Evolutionary conservation across 2,888 invertebrate species (phyloP).

Genomic region (Netelia melanura): DNA sequence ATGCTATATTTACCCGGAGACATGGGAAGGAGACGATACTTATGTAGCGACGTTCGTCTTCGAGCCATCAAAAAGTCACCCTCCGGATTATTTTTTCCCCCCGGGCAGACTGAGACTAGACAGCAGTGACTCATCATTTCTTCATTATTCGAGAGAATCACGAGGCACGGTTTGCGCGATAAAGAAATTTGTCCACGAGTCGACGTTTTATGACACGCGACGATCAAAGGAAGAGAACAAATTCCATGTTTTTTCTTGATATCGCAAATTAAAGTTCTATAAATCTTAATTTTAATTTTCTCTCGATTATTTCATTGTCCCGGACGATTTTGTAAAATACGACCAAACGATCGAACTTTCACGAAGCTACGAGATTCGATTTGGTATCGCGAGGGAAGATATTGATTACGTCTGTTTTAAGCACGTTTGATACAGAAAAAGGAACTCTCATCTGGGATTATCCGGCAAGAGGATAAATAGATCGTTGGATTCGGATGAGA

Average conservation of each 20-base stretch:
- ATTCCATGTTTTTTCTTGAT: no score
- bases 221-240: no score
- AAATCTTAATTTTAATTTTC: no score
- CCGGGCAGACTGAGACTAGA: slow-evolving; percentile 18
- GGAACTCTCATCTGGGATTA: slow-evolving; percentile 51
- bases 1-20: slow-evolving; percentile 22
- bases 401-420: slow-evolving; percentile 30
- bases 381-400: slow-evolving; percentile 1
- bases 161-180: slow-evolving; percentile 6
- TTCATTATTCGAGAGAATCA: slow-evolving; percentile 32
- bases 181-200: background rate
- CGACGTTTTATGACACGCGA: background rate
- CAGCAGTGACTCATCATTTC: slow-evolving; percentile 17
- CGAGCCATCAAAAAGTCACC: slow-evolving; percentile 14
- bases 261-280: no score
- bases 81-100: background rate
- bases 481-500: slow-evolving; percentile 3
- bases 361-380: background rate
- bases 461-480: slow-evolving; percentile 45
- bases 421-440: slow-evolving; percentile 22
- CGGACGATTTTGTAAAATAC: no score
- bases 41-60: slow-evolving; percentile 14
- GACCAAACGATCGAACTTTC: no score
- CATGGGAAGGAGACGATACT: slow-evolving; percentile 26
- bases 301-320: no score